Percentiles rank a stretch among this genome's conserved stretches.
Evolutionary conservation across 2,888 invertebrate species (phyloP).

Genomic region (Phyto melanocephala): DNA sequence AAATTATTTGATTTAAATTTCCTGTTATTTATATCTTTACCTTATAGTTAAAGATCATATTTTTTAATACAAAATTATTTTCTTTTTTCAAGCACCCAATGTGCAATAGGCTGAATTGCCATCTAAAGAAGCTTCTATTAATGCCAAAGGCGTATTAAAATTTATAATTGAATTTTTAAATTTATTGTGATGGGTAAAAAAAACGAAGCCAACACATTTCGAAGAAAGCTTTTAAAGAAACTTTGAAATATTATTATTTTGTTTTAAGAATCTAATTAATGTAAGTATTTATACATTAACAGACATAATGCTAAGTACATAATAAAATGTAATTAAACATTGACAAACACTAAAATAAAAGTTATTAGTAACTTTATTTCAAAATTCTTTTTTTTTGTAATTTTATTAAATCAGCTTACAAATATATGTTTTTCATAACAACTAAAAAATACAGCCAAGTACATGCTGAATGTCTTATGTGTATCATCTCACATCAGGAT

Average conservation of each 20-base stretch:
- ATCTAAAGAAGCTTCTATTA: not conserved
- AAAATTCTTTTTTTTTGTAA: no score
- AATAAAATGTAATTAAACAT: not conserved
- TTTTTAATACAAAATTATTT: no score
- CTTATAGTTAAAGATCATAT: no score
- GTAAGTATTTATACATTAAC: not conserved
- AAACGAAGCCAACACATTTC: not conserved
- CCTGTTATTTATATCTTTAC: no score
- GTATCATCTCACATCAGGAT: not conserved
- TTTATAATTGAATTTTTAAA: constrained; percentile 45
- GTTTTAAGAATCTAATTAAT: not conserved
- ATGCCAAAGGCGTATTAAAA: constrained; percentile 26
- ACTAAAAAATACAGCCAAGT: not conserved
- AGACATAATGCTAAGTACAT: not conserved
- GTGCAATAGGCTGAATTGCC: not conserved
- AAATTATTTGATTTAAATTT: no score
- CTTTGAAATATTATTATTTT: not conserved
- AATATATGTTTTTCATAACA: not conserved
- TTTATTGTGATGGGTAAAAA: constrained; percentile 1
- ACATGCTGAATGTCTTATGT: not conserved
- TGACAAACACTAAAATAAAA: not conserved
- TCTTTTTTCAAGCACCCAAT: no score
- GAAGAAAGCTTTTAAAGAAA: not conserved
- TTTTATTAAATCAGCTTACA: no score
- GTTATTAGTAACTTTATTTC: no score